Base-by-base conservation (phyloP, 2,797 vertebrate genomes). In the Emys orbicularis region DNA sequence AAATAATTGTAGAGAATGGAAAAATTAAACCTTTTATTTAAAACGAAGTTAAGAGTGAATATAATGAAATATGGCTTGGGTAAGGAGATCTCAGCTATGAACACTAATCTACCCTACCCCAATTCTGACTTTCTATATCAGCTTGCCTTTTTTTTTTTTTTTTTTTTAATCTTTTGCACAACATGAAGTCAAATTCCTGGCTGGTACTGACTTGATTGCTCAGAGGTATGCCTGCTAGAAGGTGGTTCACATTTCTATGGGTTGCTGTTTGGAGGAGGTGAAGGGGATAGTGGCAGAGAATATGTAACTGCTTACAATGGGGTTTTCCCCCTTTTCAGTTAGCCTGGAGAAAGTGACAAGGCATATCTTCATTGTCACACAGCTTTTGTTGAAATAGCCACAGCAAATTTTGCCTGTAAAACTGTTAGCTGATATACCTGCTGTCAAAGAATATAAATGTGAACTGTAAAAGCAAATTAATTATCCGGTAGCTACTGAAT, bases 391-490 rank as follows among this genome's bases (percentile, higher is more conserved):
- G 83, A 79, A 94, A 86, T 77, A 88, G 49, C 83, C 88, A 25
- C 41, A 5, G 89, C 81, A 90, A 44, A 74, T 92, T 85, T 74
- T 91, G 23, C 44, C 5, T 72, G 47, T 12, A 86, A 89, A 96
- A 81, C 21, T 86, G 13, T 34, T 56, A 76, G 37, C 65, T 88
- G 3, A 13, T 86, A 92, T 84, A 52, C 2, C 80, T 83, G 72
- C 76, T 84, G 34, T 85, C 86, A 77, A 52, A 86, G 49, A 44
- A 56, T n/a, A 68, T 87, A 79, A 61, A 19, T 79, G 56, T 44
- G 84, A 90, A 84, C 87, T 89, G 44, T 57, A 84, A 59, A 95
- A 84, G 61, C 57, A 91, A n/a, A 44, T 92, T 49, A 92, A 85
- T 94, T 95, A 52, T 37, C 50, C 57, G 6, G 9, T 79, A 88